Evolutionary conservation across 2,797 vertebrate species (phyloP).

Genomic region (Cuniculus paca): DNA sequence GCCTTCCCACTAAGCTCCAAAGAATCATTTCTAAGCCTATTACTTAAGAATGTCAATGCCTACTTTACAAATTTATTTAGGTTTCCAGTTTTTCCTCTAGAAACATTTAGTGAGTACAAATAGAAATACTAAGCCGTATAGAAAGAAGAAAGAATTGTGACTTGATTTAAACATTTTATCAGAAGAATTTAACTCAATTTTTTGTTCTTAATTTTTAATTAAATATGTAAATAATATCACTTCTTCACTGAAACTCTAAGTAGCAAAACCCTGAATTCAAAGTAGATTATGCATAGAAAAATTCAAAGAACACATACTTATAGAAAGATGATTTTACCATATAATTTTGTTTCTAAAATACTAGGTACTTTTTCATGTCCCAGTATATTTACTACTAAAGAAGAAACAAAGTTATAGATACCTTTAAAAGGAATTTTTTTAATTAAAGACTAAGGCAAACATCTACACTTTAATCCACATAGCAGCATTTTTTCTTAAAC

Average conservation of each 20-base stretch:
- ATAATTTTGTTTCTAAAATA: neutral
- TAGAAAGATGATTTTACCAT: conserved; percentile 10
- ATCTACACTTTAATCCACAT: neutral
- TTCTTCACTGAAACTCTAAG: conserved; percentile 28
- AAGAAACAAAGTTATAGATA: neutral
- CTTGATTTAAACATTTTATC: conserved; percentile 56
- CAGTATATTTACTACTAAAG: conserved; percentile 34
- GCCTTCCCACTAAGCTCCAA: no score
- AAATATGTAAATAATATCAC: conserved; percentile 54
- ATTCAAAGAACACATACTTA: neutral
- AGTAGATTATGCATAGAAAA: neutral
- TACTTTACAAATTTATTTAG: conserved; percentile 57
- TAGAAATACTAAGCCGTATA: neutral
- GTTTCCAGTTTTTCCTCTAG: conserved; percentile 62
- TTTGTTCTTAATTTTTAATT: conserved; percentile 14
- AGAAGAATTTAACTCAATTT: conserved; percentile 31
- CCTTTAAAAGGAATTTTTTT: conserved; percentile 43
- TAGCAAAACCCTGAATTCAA: conserved; percentile 57
- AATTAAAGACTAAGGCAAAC: conserved; percentile 46
- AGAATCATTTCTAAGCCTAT: conserved; percentile 56
- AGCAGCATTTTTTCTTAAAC: conserved; percentile 28
- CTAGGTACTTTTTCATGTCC: neutral
- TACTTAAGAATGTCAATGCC: neutral
- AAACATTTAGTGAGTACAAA: conserved; percentile 59
- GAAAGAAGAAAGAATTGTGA: neutral